These are phyloP conservation scores for Pseudococcus longispinus DNA, from an alignment of 2,888 invertebrate species.

Conservation along the genomic window DNA sequence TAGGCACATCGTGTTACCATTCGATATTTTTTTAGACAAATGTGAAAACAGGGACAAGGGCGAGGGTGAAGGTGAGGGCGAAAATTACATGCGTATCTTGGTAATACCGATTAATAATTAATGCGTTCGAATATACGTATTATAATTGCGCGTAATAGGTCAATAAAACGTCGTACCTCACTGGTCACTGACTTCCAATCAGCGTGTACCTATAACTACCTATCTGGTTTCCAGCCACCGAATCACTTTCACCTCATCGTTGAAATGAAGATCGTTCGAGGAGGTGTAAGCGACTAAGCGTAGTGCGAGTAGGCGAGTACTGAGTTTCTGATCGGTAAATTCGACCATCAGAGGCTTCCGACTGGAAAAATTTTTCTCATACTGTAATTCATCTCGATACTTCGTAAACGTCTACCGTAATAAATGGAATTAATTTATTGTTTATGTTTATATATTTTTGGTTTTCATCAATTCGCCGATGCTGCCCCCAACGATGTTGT, in stretches of 20 bases:
- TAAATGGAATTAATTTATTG: slow-evolving; percentile 53
- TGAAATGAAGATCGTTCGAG: slow-evolving; percentile 38
- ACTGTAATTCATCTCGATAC: neutral
- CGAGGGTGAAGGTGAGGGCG: neutral
- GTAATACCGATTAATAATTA: neutral
- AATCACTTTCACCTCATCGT: slow-evolving; percentile 44
- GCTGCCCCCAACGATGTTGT: neutral
- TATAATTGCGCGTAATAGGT: slow-evolving; percentile 50
- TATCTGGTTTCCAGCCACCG: slow-evolving; percentile 49
- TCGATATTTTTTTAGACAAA: neutral
- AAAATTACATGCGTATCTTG: neutral
- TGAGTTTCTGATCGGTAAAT: slow-evolving; percentile 53
- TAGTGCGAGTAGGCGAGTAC: slow-evolving; percentile 27
- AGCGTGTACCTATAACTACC: slow-evolving; percentile 7
- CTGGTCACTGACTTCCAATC: slow-evolving; percentile 54
- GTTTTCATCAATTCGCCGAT: slow-evolving; percentile 36
- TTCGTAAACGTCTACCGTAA: slow-evolving; percentile 24
- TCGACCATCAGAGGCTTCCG: slow-evolving; percentile 44
- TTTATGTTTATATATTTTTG: slow-evolving; percentile 49
- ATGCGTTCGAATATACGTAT: neutral
- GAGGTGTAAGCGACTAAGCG: neutral
- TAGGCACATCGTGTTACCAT: neutral
- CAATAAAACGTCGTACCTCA: slow-evolving; percentile 17
- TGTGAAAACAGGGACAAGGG: neutral
- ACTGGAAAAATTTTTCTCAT: neutral